Evolutionary conservation across 2,113 vertebrate species (phyloP), one percentile per base, ranked within the genome.

Genomic region (Misgurnus anguillicaudatus): DNA sequence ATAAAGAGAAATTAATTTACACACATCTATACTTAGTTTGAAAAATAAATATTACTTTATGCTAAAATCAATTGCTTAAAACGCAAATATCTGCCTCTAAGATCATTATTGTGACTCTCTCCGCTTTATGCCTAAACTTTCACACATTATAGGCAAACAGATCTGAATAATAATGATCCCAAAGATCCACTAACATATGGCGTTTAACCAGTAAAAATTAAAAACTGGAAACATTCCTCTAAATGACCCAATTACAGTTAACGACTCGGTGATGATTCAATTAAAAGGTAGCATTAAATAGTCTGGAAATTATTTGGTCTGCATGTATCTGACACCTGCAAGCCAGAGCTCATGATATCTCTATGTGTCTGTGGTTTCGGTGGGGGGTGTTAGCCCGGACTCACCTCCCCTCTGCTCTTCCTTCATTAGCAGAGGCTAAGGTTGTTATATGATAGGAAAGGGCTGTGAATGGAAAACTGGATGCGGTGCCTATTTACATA

Each of bases 401-500:
- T 62, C 57, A 42, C 38, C 53, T 73, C 77, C 42, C 67, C 77
- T 39, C 47, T 66, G 51, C 24, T 74, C 72, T 65, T 17, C 47
- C 42, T 66, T 67, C 42, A 62, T 70, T 63, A 71, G 39, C 39
- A 19, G 21, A 55, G 61, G 51, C 62, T 45, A 39, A 42, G 67
- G 48, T 55, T 65, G 80, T 87, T 24, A 81, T 77, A 55, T 78
- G 79, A 85, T 65, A 53, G 70, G 66, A 63, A 63, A 66, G 63
- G 65, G 65, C 88, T 94, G 91, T 91, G 90, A 88, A 94, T 93
- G 93, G 83, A 75, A 79, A 86, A 78, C 93, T 94, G 84, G 93
- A 94, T 90, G 90, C 91, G 90, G 92, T 90, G 92, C 93, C 94
- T 96, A 97, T 98, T 97, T 98, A 94, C 96, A 98, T 98, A 97